phyloP scores from a whole-genome alignment of 2,888 invertebrate species.

The Hybos culiciformis region DNA sequence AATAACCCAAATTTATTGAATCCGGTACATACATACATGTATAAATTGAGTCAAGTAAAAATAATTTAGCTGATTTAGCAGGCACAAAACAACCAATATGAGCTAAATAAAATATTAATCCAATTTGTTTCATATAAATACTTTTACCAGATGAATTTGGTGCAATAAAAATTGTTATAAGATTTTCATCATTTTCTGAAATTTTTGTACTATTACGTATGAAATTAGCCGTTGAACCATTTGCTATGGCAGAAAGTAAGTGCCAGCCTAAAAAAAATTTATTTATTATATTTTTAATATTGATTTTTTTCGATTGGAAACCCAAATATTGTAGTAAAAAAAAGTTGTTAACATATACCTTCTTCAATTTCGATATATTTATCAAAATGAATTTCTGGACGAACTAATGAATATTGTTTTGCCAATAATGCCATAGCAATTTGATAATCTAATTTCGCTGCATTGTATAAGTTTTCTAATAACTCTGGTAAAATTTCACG shows the following conservation, averaged over 20 bases:
- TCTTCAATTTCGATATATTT: slow-evolving; percentile 28
- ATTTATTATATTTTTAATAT: too few species aligned
- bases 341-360: slow-evolving; percentile 14
- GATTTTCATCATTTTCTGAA: slow-evolving; percentile 30
- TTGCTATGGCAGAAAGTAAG: too few species aligned
- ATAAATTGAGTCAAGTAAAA: slow-evolving; percentile 57
- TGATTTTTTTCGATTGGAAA: too few species aligned
- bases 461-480: slow-evolving; percentile 46
- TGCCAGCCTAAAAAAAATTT: too few species aligned
- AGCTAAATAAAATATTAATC: slow-evolving; percentile 67
- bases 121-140: slow-evolving; percentile 75
- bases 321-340: too few species aligned
- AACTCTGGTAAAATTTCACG: slow-evolving; percentile 45
- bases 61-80: slow-evolving; percentile 57
- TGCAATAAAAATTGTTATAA: slow-evolving; percentile 70
- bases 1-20: slow-evolving; percentile 63
- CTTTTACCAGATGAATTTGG: slow-evolving; percentile 90
- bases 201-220: slow-evolving; percentile 13
- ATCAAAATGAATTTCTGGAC: slow-evolving; percentile 29
- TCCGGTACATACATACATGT: slow-evolving; percentile 64
- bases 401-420: slow-evolving; percentile 26
- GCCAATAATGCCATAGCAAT: slow-evolving; percentile 33
- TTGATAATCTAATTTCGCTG: slow-evolving; percentile 30
- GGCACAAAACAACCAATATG: slow-evolving; percentile 86
- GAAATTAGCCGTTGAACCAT: too few species aligned